Evolutionary conservation across 30 jellyfish, hydroid and myxozoan species (phyloP), one percentile per base, ranked within the genome.

Genomic region (Euphysa ruthae): DNA sequence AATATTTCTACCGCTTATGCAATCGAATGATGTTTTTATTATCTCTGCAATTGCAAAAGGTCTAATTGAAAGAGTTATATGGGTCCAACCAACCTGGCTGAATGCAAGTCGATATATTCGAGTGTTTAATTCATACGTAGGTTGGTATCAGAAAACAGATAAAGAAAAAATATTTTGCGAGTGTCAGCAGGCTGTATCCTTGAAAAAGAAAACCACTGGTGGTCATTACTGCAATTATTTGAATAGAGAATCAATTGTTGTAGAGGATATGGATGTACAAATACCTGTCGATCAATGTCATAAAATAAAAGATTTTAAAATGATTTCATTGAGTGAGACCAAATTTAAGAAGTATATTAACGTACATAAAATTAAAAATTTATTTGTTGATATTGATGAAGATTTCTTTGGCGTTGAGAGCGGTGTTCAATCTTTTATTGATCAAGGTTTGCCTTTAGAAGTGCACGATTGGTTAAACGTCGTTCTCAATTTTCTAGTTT

Each of bases 351-450:
- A 32, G 65, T 32, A 29, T 6, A 54, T 52, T 6, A 28, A 31
- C 6, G 24, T 34, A 12, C 15, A 32, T 13, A 25, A 15, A 6
- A 66, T 34, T 7, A 71, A 71, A 22, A 35, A 71, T 4, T n/a
- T 58, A 6, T 71, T 71, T 28, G 18, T 71, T 4, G 83, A 71
- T 58, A 46, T 71, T 13, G 83, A 71, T 42, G 83, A 71, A 71
- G 83, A 71, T 28, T 71, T 38, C 35, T 71, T 71, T 33, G 83
- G 83, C 24, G 83, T 71, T 23, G 83, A 71, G 35, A 71, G 83
- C 28, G 78, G 65, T 7, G 79, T 58, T 18, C 65, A 46, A 54
- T 38, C 34, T 12, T 14, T 55, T 1, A 51, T 71, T n/a, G 55
- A 71, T 51, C 19, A 43, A 27, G 83, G 83, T 19, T 20, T 71